Conservation (phyloP, 2,113 vertebrate species). For the Hepsetus odoe region DNA sequence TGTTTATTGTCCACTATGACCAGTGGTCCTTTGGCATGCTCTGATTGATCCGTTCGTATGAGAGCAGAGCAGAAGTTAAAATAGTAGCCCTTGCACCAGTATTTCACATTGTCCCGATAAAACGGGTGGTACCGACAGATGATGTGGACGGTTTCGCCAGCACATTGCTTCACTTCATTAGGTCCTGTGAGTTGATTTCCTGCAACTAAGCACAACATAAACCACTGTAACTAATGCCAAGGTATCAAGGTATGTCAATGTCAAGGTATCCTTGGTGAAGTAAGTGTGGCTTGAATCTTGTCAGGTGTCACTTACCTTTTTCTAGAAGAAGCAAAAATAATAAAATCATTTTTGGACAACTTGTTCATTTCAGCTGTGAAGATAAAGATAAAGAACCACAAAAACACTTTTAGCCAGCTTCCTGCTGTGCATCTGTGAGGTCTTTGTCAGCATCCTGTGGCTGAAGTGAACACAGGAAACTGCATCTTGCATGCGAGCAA, state of each 20-base stretch:
- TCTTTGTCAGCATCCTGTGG: slow-evolving; percentile 8
- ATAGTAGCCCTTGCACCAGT: slow-evolving; percentile 50
- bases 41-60: not conserved
- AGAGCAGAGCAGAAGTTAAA: slow-evolving; percentile 46
- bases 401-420: not conserved
- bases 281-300: no score
- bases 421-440: not conserved
- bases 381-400: not conserved
- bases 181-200: slow-evolving; percentile 19
- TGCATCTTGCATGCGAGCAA: not conserved
- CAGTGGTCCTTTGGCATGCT: not conserved
- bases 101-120: slow-evolving; percentile 42
- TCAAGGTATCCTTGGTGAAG: no score
- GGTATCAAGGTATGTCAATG: no score
- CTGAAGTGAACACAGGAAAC: not conserved
- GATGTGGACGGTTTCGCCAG: slow-evolving; percentile 26
- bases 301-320: not conserved
- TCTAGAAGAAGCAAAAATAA: not conserved
- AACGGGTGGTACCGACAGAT: slow-evolving; percentile 41
- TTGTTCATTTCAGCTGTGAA: not conserved
- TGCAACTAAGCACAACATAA: slow-evolving; percentile 29
- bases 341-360: slow-evolving; percentile 12
- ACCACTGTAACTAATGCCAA: no score
- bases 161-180: slow-evolving; percentile 21
- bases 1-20: slow-evolving; percentile 33